phyloP scores from a whole-genome alignment of 53 echinoderm and acorn worm species.

The Paracentrotus lividus region DNA sequence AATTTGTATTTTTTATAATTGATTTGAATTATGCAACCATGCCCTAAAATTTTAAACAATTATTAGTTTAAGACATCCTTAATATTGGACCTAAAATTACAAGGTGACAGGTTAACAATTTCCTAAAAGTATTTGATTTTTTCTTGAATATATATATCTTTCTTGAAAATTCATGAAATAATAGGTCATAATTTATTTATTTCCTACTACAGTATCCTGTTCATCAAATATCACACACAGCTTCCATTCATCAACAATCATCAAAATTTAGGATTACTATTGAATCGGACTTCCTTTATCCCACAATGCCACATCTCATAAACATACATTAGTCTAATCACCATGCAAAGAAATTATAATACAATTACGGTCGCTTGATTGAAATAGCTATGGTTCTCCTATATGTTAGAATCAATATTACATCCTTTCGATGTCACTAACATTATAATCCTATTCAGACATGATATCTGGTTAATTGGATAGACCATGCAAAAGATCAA shows the following conservation, averaged over 20 bases:
- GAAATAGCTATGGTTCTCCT: no score
- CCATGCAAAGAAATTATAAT: not conserved
- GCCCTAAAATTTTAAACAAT: no score
- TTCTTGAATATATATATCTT: no score
- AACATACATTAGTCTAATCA: constrained; percentile 4
- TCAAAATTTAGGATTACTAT: not conserved
- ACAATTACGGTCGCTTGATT: not conserved
- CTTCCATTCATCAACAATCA: not conserved
- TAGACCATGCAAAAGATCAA: not conserved
- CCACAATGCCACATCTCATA: not conserved
- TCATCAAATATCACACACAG: not conserved
- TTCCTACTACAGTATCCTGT: not conserved
- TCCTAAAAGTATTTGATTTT: no score
- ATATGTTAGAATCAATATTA: not conserved
- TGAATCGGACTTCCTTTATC: not conserved
- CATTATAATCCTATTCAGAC: not conserved
- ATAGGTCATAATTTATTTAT: no score
- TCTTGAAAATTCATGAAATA: no score
- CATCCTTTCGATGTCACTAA: not conserved
- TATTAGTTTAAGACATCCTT: no score
- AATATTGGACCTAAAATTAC: no score
- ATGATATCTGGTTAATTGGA: not conserved
- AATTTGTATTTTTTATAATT: no score
- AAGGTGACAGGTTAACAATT: no score
- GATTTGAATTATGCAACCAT: no score